Evolutionary conservation across 2,888 invertebrate species (phyloP), one percentile per base, ranked within the genome.

Genomic region (Cheilosia soror): DNA sequence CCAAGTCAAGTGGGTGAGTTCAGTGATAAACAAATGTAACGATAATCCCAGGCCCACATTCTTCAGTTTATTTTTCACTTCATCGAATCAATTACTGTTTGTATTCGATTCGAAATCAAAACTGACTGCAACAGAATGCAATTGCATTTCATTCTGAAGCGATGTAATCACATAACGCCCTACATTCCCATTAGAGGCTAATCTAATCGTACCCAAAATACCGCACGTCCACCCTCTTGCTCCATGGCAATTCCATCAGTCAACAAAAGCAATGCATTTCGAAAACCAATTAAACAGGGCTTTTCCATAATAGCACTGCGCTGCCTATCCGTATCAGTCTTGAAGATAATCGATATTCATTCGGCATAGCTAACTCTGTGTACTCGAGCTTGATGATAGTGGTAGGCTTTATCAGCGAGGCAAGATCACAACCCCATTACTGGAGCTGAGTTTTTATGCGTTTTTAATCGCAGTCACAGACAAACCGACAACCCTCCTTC

Each of bases 321-420:
- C 44, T 15, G 13, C 47, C 42, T 47, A 33, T 49, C 33, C 71
- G 42, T 65, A 81, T 76, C 81, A 71, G 51, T 49, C 40, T 33
- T 15, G 37, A 49, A 44, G 33, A 65, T 69, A 79, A 75, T 84
- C 75, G 75, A 84, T 79, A 75, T 7, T 40, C 72, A 44, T 44
- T 49, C 20, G 6, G n/a, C 42, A 11, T 3, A 65, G 33, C 58
- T 4, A 55, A 11, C 47, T 62, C 13, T 1, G 63, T 27, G 71
- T 15, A 49, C 25, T 13, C 5, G 49, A 33, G 15, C 25, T 20
- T 2, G 44, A 11, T 42, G 47, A 68, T 42, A 42, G 51, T 11
- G 31, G 31, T n/a, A 60, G 13, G 33, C 20, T 68, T 62, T 69
- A 77, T 77, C 77, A 47, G 25, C 51, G 29, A 2, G 9, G 6